Evolutionary conservation across 2,113 vertebrate genomes (phyloP).

Genomic region (Seriola rivoliana): DNA sequence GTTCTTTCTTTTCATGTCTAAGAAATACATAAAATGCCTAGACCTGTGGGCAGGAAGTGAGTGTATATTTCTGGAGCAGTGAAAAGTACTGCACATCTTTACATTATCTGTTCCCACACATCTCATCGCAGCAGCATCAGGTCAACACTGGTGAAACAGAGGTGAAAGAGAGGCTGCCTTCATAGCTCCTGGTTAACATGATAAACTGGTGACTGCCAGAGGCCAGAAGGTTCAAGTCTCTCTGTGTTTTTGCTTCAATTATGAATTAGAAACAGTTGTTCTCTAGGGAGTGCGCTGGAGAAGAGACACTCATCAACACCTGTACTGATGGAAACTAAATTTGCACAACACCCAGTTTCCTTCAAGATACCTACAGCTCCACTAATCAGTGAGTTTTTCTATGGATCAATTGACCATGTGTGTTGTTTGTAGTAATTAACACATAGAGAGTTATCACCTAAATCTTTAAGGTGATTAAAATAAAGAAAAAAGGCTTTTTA

Average conservation of each 20-base stretch:
- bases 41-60: neutral
- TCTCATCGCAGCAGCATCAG: constrained; percentile 20
- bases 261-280: neutral
- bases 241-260: constrained; percentile 24
- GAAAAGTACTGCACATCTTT: neutral
- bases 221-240: constrained; percentile 1
- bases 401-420: neutral
- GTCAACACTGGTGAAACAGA: constrained; percentile 18
- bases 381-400: neutral
- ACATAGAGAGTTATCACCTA: neutral
- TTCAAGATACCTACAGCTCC: neutral
- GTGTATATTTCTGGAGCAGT: neutral
- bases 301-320: constrained; percentile 16
- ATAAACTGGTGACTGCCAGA: constrained; percentile 3
- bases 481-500: neutral
- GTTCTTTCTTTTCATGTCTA: constrained; percentile 13
- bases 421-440: neutral
- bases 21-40: neutral
- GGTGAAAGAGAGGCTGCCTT: neutral
- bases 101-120: constrained; percentile 2
- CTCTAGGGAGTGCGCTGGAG: constrained; percentile 3
- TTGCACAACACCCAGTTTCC: constrained; percentile 4
- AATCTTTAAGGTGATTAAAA: neutral
- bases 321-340: neutral
- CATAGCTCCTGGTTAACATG: neutral